Evolutionary conservation across 2,113 vertebrate species (phyloP).

Genomic region (Lophius piscatorius): DNA sequence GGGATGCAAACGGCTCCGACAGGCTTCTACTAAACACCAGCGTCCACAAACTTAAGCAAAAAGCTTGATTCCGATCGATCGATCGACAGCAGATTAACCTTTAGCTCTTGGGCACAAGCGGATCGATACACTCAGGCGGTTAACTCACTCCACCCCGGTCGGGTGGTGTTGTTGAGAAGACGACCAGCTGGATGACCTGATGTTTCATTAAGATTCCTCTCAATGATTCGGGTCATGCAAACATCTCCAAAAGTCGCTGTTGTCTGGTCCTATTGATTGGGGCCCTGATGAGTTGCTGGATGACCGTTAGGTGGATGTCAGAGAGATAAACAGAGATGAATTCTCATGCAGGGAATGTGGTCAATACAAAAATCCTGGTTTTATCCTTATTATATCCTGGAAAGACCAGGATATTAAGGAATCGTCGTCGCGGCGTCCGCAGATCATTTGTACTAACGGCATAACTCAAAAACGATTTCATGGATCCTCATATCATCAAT

Average conservation of each 20-base stretch:
- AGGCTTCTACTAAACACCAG: constrained; percentile 54
- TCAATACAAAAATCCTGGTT: too few species aligned
- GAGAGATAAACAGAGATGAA: neutral
- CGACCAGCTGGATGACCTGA: constrained; percentile 38
- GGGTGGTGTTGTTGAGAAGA: constrained; percentile 28
- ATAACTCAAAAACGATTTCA: too few species aligned
- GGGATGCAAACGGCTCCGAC: constrained; percentile 32
- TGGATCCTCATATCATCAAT: too few species aligned
- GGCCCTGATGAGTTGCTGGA: constrained; percentile 24
- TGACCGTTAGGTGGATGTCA: neutral
- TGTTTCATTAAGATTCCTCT: constrained; percentile 38
- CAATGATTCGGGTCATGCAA: constrained; percentile 23
- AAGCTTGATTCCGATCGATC: constrained; percentile 74
- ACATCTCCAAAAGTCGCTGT: constrained; percentile 11
- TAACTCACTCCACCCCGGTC: constrained; percentile 48
- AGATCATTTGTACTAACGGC: too few species aligned
- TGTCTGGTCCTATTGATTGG: constrained; percentile 37
- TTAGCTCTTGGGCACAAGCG: constrained; percentile 65
- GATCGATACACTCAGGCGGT: constrained; percentile 65
- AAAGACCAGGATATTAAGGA: too few species aligned
- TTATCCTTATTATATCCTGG: too few species aligned
- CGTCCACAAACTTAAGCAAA: constrained; percentile 70
- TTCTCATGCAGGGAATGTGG: neutral
- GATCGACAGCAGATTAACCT: constrained; percentile 78
- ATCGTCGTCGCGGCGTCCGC: too few species aligned